Evolutionary conservation across 2,888 invertebrate species (phyloP).

Genomic region (Willowsia nigromaculata): DNA sequence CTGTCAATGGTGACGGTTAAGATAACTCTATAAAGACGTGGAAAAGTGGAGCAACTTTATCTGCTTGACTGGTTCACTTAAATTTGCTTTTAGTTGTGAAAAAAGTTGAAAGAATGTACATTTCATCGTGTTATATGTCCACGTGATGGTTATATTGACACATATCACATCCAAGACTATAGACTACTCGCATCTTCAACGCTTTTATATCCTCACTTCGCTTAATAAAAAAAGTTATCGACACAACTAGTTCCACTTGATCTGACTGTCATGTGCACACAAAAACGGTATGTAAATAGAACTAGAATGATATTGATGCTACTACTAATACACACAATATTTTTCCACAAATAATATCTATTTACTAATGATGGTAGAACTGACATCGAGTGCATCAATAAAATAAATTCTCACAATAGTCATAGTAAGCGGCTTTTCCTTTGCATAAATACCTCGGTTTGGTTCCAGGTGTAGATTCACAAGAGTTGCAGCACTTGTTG

Average conservation of each 20-base stretch:
- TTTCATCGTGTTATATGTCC: neutral
- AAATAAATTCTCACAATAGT: neutral
- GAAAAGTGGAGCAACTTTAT: constrained; percentile 61
- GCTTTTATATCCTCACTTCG: no score
- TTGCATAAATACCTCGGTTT: no score
- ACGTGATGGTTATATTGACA: neutral
- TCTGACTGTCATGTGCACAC: constrained; percentile 30
- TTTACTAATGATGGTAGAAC: neutral
- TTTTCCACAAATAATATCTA: neutral
- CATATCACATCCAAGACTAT: neutral
- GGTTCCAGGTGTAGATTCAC: constrained; percentile 14
- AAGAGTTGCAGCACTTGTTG: neutral
- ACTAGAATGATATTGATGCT: neutral
- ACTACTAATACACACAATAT: neutral
- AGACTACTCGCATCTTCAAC: no score
- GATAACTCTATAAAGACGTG: constrained; percentile 50
- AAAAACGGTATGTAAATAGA: constrained; percentile 15
- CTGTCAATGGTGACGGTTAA: constrained; percentile 52
- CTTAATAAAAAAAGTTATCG: constrained; percentile 32
- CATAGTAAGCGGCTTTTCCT: neutral
- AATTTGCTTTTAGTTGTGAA: constrained; percentile 44
- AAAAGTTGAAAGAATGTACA: neutral
- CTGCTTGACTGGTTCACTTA: constrained; percentile 46
- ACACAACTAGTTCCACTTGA: constrained; percentile 12
- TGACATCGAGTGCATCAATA: neutral